Conservation (phyloP, 2,888 invertebrate species). For the Carterocephalus palaemon region DNA sequence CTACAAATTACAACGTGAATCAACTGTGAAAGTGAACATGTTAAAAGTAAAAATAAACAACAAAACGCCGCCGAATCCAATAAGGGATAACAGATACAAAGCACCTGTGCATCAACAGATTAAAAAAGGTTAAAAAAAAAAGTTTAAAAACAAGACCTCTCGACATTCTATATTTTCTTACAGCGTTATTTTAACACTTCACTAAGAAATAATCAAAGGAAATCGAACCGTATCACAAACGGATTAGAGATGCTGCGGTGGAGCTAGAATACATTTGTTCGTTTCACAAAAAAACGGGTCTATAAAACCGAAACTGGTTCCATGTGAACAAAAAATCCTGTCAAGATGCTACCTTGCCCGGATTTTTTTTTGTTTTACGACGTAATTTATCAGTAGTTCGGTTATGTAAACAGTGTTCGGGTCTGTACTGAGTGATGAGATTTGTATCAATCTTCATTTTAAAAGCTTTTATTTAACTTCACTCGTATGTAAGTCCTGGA, state of each 20-base stretch:
- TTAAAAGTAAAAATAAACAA: constrained; percentile 10
- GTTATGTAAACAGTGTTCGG: constrained; percentile 33
- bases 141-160: constrained; percentile 32
- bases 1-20: too few relatives aligned
- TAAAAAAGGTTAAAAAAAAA: constrained; percentile 30
- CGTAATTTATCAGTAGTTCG: constrained; percentile 42
- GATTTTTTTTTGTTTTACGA: constrained; percentile 35
- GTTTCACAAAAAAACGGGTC: constrained; percentile 9
- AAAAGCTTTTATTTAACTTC: too few relatives aligned
- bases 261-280: too few relatives aligned
- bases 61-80: constrained; percentile 29
- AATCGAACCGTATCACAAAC: not conserved
- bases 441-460: too few relatives aligned
- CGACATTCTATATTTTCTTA: constrained; percentile 26
- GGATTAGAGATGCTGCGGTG: not conserved
- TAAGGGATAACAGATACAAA: constrained; percentile 28
- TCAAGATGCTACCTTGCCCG: constrained; percentile 41
- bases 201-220: not conserved
- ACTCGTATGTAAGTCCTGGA: too few relatives aligned
- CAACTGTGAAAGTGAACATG: constrained; percentile 5
- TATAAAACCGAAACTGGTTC: constrained; percentile 44
- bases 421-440: constrained; percentile 24
- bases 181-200: constrained; percentile 8
- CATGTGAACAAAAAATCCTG: constrained; percentile 50
- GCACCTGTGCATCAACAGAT: constrained; percentile 34